phyloP scores from a whole-genome alignment of 2,113 vertebrate species.

The Candoia aspera region DNA sequence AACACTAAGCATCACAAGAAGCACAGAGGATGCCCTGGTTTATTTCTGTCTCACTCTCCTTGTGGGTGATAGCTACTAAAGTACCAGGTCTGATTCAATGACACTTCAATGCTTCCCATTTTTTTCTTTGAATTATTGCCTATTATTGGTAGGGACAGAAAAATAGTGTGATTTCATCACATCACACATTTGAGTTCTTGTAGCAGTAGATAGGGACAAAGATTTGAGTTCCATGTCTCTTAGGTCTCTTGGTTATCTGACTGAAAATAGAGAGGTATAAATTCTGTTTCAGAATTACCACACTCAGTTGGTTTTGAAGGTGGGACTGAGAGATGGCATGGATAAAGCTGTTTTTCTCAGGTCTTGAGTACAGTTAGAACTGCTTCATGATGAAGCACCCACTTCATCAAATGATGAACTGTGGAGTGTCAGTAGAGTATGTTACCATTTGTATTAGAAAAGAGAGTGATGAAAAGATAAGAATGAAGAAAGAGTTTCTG shows the following conservation, averaged over 20 bases:
- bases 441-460: slow-evolving; percentile 13
- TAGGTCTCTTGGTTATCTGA: slow-evolving; percentile 32
- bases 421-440: slow-evolving; percentile 38
- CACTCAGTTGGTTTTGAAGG: slow-evolving; percentile 26
- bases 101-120: not conserved
- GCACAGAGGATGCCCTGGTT: not conserved
- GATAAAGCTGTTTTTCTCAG: slow-evolving; percentile 27
- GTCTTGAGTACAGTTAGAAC: slow-evolving; percentile 43
- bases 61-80: not conserved
- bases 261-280: slow-evolving; percentile 52
- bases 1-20: not conserved
- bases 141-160: not conserved
- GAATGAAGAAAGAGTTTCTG: slow-evolving; percentile 4
- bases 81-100: not conserved
- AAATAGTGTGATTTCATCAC: not conserved
- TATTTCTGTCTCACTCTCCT: not conserved
- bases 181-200: not conserved
- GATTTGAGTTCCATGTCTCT: not conserved
- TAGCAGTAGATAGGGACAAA: not conserved
- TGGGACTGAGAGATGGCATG: slow-evolving; percentile 8
- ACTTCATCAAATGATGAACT: slow-evolving; percentile 62
- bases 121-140: not conserved
- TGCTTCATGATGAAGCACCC: slow-evolving; percentile 50
- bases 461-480: slow-evolving; percentile 12
- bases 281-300: slow-evolving; percentile 41